A percentile compares a stretch with the other conserved stretches of the same genome.
phyloP scores from a whole-genome alignment of 2,113 vertebrate genomes.

The Cettia cetti region DNA sequence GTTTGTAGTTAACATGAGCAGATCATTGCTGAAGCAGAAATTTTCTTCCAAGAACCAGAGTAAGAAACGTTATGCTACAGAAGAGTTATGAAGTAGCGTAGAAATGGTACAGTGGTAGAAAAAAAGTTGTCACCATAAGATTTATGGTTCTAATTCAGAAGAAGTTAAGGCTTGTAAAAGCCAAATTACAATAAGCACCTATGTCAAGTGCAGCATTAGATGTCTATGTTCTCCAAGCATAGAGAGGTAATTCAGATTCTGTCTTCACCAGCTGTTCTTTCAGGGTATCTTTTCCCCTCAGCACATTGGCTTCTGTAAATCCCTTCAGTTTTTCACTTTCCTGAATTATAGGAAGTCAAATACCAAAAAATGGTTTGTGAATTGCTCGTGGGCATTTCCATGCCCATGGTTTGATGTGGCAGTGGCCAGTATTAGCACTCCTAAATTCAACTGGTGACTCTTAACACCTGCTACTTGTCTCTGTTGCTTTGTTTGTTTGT shows the following conservation, averaged over 20 bases:
- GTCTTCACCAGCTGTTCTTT: background rate
- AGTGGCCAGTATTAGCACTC: background rate
- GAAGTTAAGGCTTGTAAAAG: background rate
- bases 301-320: background rate
- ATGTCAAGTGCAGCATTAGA: background rate
- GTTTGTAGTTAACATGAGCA: background rate
- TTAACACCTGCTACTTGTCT: no score
- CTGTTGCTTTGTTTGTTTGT: no score
- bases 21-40: background rate
- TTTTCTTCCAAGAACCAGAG: background rate
- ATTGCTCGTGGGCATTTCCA: background rate
- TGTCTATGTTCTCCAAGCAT: background rate
- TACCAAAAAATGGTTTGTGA: background rate
- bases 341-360: background rate
- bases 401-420: background rate
- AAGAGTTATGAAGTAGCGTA: background rate
- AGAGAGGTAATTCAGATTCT: background rate
- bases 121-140: background rate
- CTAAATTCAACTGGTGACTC: background rate
- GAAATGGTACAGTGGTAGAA: background rate
- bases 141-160: background rate
- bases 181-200: background rate
- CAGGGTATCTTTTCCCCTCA: background rate
- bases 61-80: background rate
- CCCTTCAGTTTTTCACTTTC: background rate